Evolutionary conservation across 2,797 vertebrate species (phyloP).

Genomic region (Rhincodon typus): DNA sequence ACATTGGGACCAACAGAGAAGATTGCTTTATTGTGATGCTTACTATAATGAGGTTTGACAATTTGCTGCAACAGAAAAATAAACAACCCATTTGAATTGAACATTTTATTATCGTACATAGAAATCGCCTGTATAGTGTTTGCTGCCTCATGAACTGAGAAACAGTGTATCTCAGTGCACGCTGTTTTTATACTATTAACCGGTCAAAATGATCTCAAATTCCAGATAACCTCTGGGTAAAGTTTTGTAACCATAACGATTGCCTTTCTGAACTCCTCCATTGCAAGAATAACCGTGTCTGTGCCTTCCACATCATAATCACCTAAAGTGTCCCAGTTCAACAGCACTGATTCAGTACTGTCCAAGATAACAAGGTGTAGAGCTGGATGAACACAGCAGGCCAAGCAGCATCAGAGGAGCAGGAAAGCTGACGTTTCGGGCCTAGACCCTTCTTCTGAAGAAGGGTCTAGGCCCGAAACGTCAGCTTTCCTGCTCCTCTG

Average conservation of each 20-base stretch:
- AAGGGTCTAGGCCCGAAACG: too few species aligned
- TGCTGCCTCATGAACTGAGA: not conserved
- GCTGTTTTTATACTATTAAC: not conserved
- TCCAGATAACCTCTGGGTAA: not conserved
- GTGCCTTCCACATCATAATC: not conserved
- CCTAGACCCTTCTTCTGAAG: too few species aligned
- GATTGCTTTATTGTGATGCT: not conserved
- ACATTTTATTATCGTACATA: not conserved
- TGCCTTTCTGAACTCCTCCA: not conserved
- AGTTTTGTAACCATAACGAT: not conserved
- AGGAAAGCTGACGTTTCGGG: too few species aligned
- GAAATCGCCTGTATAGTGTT: not conserved
- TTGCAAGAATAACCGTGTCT: not conserved
- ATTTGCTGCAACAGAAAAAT: not conserved
- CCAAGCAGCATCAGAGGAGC: too few species aligned
- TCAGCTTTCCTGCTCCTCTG: too few species aligned
- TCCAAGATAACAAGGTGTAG: not conserved
- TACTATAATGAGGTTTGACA: not conserved
- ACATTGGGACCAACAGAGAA: not conserved
- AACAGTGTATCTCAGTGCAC: not conserved
- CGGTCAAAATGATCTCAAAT: not conserved
- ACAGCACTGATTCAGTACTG: not conserved
- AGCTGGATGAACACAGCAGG: too few species aligned
- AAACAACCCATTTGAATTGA: not conserved
- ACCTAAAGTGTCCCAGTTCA: not conserved